These are phyloP conservation scores for Phymanthus crucifer DNA, from an alignment of 92 coral and sea anemone species.

Conservation along the genomic window DNA sequence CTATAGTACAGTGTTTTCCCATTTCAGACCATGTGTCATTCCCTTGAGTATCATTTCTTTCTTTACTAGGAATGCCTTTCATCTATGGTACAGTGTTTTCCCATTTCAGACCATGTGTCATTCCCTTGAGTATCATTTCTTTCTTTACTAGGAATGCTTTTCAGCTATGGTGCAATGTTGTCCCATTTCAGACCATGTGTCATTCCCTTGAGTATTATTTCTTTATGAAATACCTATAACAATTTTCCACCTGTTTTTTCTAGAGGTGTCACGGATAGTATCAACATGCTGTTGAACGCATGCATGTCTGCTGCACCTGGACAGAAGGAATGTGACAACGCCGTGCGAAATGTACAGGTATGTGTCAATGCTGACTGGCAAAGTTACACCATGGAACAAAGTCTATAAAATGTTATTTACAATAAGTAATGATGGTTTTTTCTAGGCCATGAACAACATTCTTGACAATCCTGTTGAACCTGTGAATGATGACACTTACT, in stretches of 20 bases:
- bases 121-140: background rate
- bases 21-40: no score
- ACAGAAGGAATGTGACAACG: conserved; percentile 97
- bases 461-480: conserved; percentile 99
- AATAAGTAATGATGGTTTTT: background rate
- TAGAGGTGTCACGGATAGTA: conserved; percentile 98
- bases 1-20: background rate
- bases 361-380: background rate
- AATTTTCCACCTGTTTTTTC: no score
- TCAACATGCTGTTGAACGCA: conserved; percentile 90
- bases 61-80: no score
- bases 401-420: no score
- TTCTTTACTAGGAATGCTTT: no score
- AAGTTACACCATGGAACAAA: background rate
- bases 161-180: no score
- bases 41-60: background rate
- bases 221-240: no score
- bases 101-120: no score
- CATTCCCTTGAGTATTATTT: no score
- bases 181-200: no score
- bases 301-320: conserved; percentile 99
- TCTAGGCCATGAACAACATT: conserved; percentile 85
- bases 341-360: conserved; percentile 95
- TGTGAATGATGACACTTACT: conserved; percentile 88
- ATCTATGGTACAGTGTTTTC: background rate